Conservation (phyloP, 1,140 invertebrate species). For the Drosophila kohkoa region DNA sequence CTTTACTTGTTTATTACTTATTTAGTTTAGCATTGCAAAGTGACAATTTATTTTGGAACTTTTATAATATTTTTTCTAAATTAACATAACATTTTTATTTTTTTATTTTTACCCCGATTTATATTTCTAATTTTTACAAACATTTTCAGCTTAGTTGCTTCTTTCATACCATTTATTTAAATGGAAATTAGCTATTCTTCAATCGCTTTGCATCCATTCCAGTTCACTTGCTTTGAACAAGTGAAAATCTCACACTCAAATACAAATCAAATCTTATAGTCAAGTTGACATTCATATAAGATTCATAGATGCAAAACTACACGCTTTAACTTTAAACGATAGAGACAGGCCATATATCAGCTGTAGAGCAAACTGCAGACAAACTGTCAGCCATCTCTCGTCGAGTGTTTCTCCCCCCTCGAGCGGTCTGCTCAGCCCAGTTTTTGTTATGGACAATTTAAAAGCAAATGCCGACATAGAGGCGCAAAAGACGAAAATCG, state of each 20-base stretch:
- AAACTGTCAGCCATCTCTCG: slow-evolving; percentile 31
- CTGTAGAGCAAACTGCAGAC: slow-evolving; percentile 37
- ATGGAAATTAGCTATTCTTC: no score
- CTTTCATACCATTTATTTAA: no score
- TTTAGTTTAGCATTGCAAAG: no score
- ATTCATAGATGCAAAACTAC: slow-evolving; percentile 45
- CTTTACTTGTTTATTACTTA: no score
- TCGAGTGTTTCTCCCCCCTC: background rate
- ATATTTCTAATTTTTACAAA: no score
- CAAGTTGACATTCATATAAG: slow-evolving; percentile 50
- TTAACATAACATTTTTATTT: no score
- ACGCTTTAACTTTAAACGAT: slow-evolving; percentile 37
- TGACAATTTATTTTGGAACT: no score
- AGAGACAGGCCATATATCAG: slow-evolving; percentile 50
- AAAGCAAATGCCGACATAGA: slow-evolving; percentile 40
- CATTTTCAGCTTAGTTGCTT: no score
- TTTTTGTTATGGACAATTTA: background rate
- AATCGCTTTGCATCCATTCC: background rate
- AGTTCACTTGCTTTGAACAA: slow-evolving; percentile 2
- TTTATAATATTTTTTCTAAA: no score
- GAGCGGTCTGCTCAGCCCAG: background rate
- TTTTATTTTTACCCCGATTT: no score
- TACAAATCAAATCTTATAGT: slow-evolving; percentile 1
- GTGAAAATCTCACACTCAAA: slow-evolving; percentile 8
- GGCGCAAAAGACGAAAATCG: slow-evolving; percentile 43